Percentiles rank a stretch among this genome's conserved stretches.
These are phyloP conservation scores for Leucoma salicis DNA, from an alignment of 2,888 invertebrate species.

Conservation along the genomic window DNA sequence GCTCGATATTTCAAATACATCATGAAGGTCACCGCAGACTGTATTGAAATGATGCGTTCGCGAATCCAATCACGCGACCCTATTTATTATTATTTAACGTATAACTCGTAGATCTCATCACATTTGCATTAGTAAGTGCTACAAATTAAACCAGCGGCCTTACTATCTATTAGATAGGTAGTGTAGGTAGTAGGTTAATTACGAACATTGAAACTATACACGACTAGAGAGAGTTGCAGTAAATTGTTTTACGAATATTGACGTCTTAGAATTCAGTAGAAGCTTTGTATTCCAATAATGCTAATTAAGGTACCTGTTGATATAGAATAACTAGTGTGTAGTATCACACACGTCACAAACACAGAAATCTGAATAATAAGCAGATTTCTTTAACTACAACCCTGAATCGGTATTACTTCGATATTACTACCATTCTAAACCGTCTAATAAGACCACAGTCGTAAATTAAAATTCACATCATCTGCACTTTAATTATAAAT, in stretches of 20 bases:
- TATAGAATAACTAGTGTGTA: too few relatives aligned
- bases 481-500: too few relatives aligned
- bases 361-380: background rate
- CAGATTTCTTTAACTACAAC: background rate
- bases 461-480: slow-evolving; percentile 25
- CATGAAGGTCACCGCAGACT: slow-evolving; percentile 32
- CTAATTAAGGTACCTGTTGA: too few relatives aligned
- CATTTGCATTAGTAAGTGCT: slow-evolving; percentile 53
- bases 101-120: slow-evolving; percentile 41
- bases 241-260: too few relatives aligned
- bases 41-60: slow-evolving; percentile 27
- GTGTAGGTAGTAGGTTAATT: slow-evolving; percentile 18
- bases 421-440: background rate
- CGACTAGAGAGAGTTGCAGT: slow-evolving; percentile 1
- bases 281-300: too few relatives aligned
- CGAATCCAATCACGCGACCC: slow-evolving; percentile 37
- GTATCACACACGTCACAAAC: too few relatives aligned
- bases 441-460: slow-evolving; percentile 15
- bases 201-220: slow-evolving; percentile 9
- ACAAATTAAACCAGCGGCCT: slow-evolving; percentile 52
- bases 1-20: slow-evolving; percentile 4
- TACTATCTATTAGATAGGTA: slow-evolving; percentile 43
- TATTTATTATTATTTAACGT: slow-evolving; percentile 34
- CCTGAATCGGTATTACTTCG: background rate
- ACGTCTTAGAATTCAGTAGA: too few relatives aligned